Evolutionary conservation across 1,140 invertebrate species (phyloP).

Genomic region (Heliconius hewitsoni): DNA sequence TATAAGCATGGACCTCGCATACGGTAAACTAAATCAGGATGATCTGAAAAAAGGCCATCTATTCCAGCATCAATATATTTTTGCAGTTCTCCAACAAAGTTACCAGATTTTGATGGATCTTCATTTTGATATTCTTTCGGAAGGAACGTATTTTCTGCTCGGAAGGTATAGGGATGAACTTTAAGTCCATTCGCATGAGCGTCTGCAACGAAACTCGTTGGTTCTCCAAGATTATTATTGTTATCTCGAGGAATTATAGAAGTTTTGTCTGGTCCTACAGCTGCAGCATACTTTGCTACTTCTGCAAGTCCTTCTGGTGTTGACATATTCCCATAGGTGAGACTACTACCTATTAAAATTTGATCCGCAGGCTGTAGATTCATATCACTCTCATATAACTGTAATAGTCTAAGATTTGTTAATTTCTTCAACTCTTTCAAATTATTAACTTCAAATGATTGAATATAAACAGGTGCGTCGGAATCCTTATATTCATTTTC

Average conservation of each 20-base stretch:
- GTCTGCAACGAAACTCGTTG: slow-evolving; percentile 60
- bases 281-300: slow-evolving; percentile 68
- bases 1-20: slow-evolving; percentile 49
- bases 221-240: slow-evolving; percentile 53
- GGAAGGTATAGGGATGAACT: slow-evolving; percentile 73
- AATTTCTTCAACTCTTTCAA: slow-evolving; percentile 66
- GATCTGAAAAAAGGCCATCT: slow-evolving; percentile 71
- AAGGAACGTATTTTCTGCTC: slow-evolving; percentile 66
- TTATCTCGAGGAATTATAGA: slow-evolving; percentile 65
- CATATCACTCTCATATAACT: slow-evolving; percentile 54
- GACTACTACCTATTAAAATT: slow-evolving; percentile 44
- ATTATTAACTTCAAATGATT: slow-evolving; percentile 74
- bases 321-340: slow-evolving; percentile 69
- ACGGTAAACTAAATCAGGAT: slow-evolving; percentile 61
- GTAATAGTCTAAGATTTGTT: slow-evolving; percentile 64
- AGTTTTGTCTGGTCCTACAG: slow-evolving; percentile 68
- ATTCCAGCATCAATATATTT: slow-evolving; percentile 64
- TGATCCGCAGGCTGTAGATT: slow-evolving; percentile 63
- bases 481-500: slow-evolving; percentile 58
- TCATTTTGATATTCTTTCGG: slow-evolving; percentile 65
- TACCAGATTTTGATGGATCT: slow-evolving; percentile 50
- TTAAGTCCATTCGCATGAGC: slow-evolving; percentile 67
- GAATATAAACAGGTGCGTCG: slow-evolving; percentile 64
- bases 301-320: slow-evolving; percentile 62
- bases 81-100: slow-evolving; percentile 60